Conservation (phyloP, 1,140 invertebrate genomes). For the Pararge aegeria region DNA sequence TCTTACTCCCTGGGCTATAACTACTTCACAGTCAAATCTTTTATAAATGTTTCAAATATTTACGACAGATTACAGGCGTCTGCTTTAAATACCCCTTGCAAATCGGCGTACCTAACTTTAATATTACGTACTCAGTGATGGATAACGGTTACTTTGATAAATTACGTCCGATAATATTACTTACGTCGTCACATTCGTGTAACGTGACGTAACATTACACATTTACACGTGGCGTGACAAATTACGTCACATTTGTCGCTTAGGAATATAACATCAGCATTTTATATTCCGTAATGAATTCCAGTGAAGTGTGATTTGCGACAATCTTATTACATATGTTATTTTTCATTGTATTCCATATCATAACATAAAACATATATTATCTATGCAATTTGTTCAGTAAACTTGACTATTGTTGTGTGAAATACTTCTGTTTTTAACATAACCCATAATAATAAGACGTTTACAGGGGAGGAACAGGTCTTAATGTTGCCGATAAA, state of each 20-base stretch:
- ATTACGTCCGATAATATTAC: not conserved
- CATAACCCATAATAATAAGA: too few relatives aligned
- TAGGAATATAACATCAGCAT: not conserved
- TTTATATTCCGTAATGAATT: constrained; percentile 5
- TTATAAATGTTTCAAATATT: too few relatives aligned
- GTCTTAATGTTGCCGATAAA: too few relatives aligned
- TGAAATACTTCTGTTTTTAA: too few relatives aligned
- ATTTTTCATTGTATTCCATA: not conserved
- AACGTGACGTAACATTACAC: not conserved
- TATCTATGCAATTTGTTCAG: too few relatives aligned
- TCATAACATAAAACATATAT: too few relatives aligned
- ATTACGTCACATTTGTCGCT: constrained; percentile 3
- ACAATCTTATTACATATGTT: not conserved
- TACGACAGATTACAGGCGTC: too few relatives aligned
- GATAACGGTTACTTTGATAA: not conserved
- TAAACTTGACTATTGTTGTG: too few relatives aligned
- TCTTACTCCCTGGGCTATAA: too few relatives aligned
- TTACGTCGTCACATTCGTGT: constrained; percentile 1
- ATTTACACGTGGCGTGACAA: not conserved
- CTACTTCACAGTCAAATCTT: too few relatives aligned
- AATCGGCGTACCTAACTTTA: not conserved
- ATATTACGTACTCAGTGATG: not conserved
- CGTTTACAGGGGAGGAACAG: too few relatives aligned
- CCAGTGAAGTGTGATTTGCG: not conserved
- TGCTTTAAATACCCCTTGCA: too few relatives aligned